These are phyloP conservation scores for Harmothoe impar DNA, from an alignment of 2,888 invertebrate genomes.

Conservation along the genomic window DNA sequence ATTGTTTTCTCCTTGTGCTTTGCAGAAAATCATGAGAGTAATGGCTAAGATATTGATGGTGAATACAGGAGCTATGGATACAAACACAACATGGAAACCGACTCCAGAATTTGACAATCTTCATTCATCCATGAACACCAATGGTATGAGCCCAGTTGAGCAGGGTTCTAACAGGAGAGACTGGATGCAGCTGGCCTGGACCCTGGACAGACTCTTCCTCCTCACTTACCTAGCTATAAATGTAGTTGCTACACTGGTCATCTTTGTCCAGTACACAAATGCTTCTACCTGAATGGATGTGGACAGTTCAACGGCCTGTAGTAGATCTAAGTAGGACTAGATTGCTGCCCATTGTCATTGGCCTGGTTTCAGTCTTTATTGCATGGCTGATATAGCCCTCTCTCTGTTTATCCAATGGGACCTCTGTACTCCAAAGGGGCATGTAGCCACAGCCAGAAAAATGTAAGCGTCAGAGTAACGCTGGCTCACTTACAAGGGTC, in stretches of 20 bases:
- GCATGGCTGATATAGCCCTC: too few species aligned
- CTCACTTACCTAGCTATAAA: not conserved
- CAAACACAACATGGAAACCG: not conserved
- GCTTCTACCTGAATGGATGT: too few species aligned
- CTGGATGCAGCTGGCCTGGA: not conserved
- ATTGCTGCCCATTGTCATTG: too few species aligned
- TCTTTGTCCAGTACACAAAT: too few species aligned
- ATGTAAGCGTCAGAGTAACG: too few species aligned
- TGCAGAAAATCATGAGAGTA: not conserved
- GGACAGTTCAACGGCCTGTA: too few species aligned
- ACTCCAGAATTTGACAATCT: not conserved
- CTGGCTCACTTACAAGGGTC: too few species aligned
- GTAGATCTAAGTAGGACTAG: too few species aligned
- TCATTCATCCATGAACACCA: not conserved
- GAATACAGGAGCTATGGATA: not conserved
- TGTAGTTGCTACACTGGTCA: not conserved
- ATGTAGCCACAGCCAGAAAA: too few species aligned
- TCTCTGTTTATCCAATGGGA: too few species aligned
- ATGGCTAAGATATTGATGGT: not conserved
- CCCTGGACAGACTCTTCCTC: not conserved
- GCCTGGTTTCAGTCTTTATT: too few species aligned
- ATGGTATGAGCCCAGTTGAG: not conserved
- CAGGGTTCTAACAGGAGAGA: not conserved
- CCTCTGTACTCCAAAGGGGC: too few species aligned
- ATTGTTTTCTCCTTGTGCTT: not conserved